Percentiles rank a stretch among this genome's conserved stretches.
These are phyloP conservation scores for Phymanthus crucifer DNA, from an alignment of 92 coral and sea anemone species.

Conservation along the genomic window DNA sequence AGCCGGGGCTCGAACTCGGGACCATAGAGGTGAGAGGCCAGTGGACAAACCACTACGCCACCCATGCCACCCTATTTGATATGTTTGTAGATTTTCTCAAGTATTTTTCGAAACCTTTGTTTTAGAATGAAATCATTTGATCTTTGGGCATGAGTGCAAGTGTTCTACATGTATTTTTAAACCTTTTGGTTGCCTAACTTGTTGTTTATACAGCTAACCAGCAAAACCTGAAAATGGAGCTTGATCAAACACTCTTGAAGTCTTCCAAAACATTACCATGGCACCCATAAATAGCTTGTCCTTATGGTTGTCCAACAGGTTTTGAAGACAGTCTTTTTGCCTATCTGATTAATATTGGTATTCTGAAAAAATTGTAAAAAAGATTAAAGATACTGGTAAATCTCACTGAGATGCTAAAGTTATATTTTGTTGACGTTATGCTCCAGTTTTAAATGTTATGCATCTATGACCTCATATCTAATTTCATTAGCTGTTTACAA, in stretches of 20 bases:
- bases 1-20: no score
- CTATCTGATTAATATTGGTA: background rate
- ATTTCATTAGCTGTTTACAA: no score
- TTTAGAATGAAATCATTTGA: background rate
- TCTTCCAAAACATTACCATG: background rate
- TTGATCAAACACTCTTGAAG: constrained; percentile 10
- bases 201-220: background rate
- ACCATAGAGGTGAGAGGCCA: no score
- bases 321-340: background rate
- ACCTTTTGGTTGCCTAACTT: background rate
- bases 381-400: background rate
- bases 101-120: background rate
- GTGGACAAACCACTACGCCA: no score
- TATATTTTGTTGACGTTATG: no score
- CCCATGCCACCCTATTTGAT: no score
- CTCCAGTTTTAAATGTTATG: no score
- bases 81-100: background rate
- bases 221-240: background rate
- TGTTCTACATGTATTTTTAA: constrained; percentile 5
- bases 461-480: no score
- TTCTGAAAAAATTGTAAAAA: background rate
- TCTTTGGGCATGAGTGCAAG: background rate
- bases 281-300: background rate
- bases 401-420: background rate
- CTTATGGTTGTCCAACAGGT: background rate